Conservation (phyloP, 2,113 vertebrate genomes). For the Plestiodon gilberti region DNA sequence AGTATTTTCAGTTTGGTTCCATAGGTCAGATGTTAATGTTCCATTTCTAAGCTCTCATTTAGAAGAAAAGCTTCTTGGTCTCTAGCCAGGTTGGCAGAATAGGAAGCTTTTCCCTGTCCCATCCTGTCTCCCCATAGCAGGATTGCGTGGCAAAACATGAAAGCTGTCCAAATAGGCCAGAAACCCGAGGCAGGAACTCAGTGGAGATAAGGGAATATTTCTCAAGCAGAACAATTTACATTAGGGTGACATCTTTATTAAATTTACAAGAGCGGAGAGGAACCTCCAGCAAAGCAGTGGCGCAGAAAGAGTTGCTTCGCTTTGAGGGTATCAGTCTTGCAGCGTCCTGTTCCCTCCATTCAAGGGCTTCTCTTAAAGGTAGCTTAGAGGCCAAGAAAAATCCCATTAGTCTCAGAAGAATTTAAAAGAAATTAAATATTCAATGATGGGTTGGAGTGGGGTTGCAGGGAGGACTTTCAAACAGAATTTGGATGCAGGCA, state of each 20-base stretch:
- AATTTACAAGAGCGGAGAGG: conserved; percentile 6
- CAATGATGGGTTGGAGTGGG: not conserved
- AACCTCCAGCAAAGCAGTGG: rapidly evolving
- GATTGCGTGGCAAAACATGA: not conserved
- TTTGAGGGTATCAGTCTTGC: not conserved
- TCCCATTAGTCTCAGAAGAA: conserved; percentile 7
- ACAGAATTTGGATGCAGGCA: not conserved
- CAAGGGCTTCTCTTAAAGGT: not conserved
- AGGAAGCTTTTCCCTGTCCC: not conserved
- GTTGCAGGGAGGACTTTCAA: not conserved
- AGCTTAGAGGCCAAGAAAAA: not conserved
- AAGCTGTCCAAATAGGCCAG: not conserved
- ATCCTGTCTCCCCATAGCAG: not conserved
- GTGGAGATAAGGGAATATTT: conserved; percentile 27
- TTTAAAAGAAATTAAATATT: not conserved
- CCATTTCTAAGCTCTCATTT: not conserved
- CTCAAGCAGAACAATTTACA: not conserved
- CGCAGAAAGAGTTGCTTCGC: not conserved
- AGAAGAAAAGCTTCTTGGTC: not conserved
- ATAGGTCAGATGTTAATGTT: not conserved
- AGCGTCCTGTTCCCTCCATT: rapidly evolving
- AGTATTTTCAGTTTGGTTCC: not conserved
- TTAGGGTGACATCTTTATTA: conserved; percentile 34
- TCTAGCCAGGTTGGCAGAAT: not conserved
- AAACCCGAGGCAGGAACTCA: conserved; percentile 8